Base-by-base conservation (phyloP, 1,140 invertebrate genomes). In the Macrobrachium nipponense region DNA sequence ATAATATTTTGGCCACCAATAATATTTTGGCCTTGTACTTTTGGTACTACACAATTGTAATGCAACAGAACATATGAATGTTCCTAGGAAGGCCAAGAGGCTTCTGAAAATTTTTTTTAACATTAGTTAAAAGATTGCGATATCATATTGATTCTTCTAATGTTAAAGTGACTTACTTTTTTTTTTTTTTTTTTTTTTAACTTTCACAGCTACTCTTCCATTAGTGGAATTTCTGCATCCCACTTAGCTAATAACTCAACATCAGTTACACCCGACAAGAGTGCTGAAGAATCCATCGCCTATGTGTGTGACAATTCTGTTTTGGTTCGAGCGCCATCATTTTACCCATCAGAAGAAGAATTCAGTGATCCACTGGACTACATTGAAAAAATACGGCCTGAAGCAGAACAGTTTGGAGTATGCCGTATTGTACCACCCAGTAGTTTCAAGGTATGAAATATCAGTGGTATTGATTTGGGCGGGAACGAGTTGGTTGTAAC, bases 281-380 rank as follows among this genome's bases (percentile, higher is more conserved):
- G 18, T 17, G 66, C 87, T 18, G 72, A 64, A 62, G 84, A 83
- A 36, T 79, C 81, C 73, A 73, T 80, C 18, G 78, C 87, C 27
- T 78, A 70, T n/a, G 80, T 73, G 0, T 85, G 87, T 79, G 88
- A 88, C 68, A 88, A 90, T 82, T 64, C 87, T 20, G 78, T 93
- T 82, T 92, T 97, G 82, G 94, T 96, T 0, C 95, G 97, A 90
- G 96, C 96, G 18, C 96, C 96, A 0, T 94, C 94, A 0, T 98
- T 96, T 91, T 93, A 95, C 90, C 97, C 96, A 0, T 94, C 94
- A 0, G 95, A 95, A 89, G 95, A 95, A 90, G 96, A 98, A 90
- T 98, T 98, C 89, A 94, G 95, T 90, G 96, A 98, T 93, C 97
- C 97, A 0, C 92, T 98, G 3, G 94, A 95, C 87, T 99, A 97